Conservation (phyloP, 1,140 invertebrate species). For the Drosophila leontia region DNA sequence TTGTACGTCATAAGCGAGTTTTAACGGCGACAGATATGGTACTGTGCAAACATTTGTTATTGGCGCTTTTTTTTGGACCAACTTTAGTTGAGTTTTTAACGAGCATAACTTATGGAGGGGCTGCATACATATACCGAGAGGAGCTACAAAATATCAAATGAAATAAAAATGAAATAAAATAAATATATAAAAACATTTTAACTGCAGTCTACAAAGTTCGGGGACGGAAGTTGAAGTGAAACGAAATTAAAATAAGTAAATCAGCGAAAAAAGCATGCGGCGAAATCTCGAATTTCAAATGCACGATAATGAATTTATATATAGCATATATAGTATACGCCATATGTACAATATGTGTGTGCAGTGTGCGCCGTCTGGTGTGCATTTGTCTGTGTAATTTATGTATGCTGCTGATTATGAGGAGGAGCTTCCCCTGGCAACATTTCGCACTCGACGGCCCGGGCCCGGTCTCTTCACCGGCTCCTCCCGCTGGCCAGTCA, state of each 20-base stretch:
- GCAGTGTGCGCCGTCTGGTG: conserved; percentile 37
- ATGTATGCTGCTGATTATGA: conserved; percentile 68
- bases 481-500: background rate
- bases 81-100: conserved; percentile 20
- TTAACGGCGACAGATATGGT: conserved; percentile 22
- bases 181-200: conserved; percentile 9
- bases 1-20: conserved; percentile 3
- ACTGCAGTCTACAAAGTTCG: conserved; percentile 45
- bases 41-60: conserved; percentile 27
- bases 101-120: background rate
- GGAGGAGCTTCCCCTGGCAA: conserved; percentile 4
- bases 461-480: background rate
- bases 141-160: conserved; percentile 22
- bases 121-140: too few species aligned
- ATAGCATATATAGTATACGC: conserved; percentile 5
- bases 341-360: background rate
- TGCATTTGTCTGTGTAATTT: conserved; percentile 64
- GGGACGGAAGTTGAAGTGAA: conserved; percentile 47
- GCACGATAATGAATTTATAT: conserved; percentile 55
- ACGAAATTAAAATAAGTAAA: conserved; percentile 56
- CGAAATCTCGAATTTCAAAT: conserved; percentile 54
- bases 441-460: conserved; percentile 26
- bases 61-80: conserved; percentile 21
- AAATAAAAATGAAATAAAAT: conserved; percentile 27
- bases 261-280: conserved; percentile 45